Base-by-base conservation (phyloP, 2,113 vertebrate genomes). In the Ciconia boyciana region DNA sequence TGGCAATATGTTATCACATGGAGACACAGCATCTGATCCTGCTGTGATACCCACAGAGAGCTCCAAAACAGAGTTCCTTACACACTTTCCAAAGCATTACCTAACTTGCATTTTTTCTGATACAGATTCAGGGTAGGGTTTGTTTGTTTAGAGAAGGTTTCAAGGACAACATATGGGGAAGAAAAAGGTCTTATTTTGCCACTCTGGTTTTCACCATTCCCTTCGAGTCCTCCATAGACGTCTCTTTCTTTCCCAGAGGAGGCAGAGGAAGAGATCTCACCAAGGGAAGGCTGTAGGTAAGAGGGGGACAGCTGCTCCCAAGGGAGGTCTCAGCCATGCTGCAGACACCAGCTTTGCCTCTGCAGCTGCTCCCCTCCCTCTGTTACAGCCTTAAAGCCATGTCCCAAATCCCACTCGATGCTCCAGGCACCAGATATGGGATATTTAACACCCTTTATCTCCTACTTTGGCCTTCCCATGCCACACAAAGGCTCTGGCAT, bases 1-100 rank as follows among this genome's bases (percentile, higher is more conserved):
- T 41, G 76, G 69, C 83, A 66, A 57, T 52, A 49, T 43, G 77
- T 54, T 74, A 43, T 52, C 74, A 89, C 52, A 46, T 5, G 25
- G 90, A 96, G 92, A 86, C 82, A 72, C 25, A 94, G 92, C 92
- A 93, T 93, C 94, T 97, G 96, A 97, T 90, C 94, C 81, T 0
- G 12, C 95, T 91, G 95, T 20, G 93, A 60, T 93, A 52, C 32
- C 89, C 80, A 79, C 61, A 94, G 61, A 89, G 48, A 58, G 83
- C 74, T 96, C 74, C 36, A 62, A 64, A 86, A 49, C 58, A 83
- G 41, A 90, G 89, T 44, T 90, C 57, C 66, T 85, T n/a, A 19
- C 70, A 76, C 3, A 11, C 43, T n/a, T 91, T 96, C 93, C 87
- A 94, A 97, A 91, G 54, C 82, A 94, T 96, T 83, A 94, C 80